Base-by-base conservation (phyloP, 1,140 invertebrate genomes). In the Lucilia cuprina region DNA sequence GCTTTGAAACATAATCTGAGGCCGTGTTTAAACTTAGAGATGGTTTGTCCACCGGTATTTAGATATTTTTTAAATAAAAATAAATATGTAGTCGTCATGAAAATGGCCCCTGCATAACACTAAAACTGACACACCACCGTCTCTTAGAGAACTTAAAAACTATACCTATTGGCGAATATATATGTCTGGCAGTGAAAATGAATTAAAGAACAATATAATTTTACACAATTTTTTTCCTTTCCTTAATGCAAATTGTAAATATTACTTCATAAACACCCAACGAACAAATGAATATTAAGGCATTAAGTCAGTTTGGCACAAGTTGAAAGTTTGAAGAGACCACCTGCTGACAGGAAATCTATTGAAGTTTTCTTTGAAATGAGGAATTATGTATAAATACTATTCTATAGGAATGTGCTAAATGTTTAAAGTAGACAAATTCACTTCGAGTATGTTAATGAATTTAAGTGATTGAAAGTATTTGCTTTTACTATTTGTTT, bases 281-380 rank as follows among this genome's bases (percentile, higher is more conserved):
- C 50, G 50, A 1, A 17, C 50, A 2, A 12, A n/a, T 41, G 41
- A 10, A 17, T 60, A 60, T 60, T 17, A 60, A 60, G 55, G 55
- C 55, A n/a, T 60, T 60, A 5, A 60, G 7, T 60, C 9, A 10
- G 65, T 70, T 70, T 70, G 65, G 83, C 50, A 30, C 17, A 19
- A 25, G 25, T 83, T 19, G 60, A 17, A 12, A 74, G 35, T 47
- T 60, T 47, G 60, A 60, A 10, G 34, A 49, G 84, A 77, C 80
- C 84, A 84, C 84, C 84, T 84, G 84, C 80, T 84, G 84, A 77
- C 84, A 84, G 80, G 84, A 84, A 84, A 75, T 84, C 47, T 84
- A 60, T 77, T 74, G 77, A 74, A 84, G 82, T 82, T 50, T 49
- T 47, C n/a, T 21, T 21, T 80, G 12, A n/a, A 35, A 78, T 49